Evolutionary conservation across 2,113 vertebrate genomes (phyloP), one percentile per base, ranked within the genome.

Genomic region (Oceanites oceanicus): DNA sequence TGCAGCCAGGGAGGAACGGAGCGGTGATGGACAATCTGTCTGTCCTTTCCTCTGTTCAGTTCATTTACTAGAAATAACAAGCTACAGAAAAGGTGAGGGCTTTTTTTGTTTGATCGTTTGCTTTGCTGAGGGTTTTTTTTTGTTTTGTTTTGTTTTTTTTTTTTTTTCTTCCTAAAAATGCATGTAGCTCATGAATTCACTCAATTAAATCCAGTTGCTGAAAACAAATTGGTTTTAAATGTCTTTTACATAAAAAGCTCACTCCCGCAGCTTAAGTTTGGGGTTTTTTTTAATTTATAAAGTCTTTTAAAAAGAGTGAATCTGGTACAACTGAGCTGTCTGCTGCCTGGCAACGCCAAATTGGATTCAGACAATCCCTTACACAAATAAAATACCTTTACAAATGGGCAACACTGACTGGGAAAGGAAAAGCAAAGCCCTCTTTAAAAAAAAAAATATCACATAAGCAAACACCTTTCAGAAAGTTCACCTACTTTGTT

Each of bases 401-500:
- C 9, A 32, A 67, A 62, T 32, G 50, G 47, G 29, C 61, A 74
- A 45, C 45, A 38, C 15, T 75, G 56, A n/a, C 29, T 34, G 42
- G 11, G 45, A 42, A 73, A 59, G 30, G 44, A 67, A 83, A 81
- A 86, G 21, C 25, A 62, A 90, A 94, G 59, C 16, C 9, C 23
- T 65, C 61, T n/a, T 40, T 34, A 14, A 47, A 66, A 10, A 70
- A 15, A 16, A 17, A 36, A 2, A 34, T 2, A 15, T 25, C 17
- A 38, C 18, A 44, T 63, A 45, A 67, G 53, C 14, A 62, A 82
- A 76, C 27, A 65, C 42, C 6, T 40, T 73, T 74, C n/a, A 74
- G n/a, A 61, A 66, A 0, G 0, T 52, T 77, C n/a, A 36, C 47
- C 11, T 61, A 23, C 38, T 88, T 66, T 52, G 36, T 44, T 47